These are phyloP conservation scores for Cataglyphis cursor DNA, from an alignment of 2,888 invertebrate species.

Conservation along the genomic window DNA sequence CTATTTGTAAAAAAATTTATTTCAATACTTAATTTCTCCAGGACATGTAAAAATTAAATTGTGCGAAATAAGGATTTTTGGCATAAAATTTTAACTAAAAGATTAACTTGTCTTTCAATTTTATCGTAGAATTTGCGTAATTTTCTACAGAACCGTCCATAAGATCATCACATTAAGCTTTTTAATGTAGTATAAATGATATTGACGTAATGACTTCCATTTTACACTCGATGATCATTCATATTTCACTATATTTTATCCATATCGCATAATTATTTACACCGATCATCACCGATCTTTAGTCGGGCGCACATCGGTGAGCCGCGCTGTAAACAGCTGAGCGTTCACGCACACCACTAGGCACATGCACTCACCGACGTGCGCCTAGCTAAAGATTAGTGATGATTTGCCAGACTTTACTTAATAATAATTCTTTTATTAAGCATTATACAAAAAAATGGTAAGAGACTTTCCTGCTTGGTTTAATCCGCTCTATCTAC, in stretches of 20 bases:
- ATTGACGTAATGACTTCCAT: not conserved
- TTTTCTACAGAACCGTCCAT: not conserved
- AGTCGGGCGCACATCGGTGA: too few species aligned
- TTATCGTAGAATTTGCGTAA: not conserved
- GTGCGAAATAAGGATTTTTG: not conserved
- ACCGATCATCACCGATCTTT: too few species aligned
- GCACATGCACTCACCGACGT: too few species aligned
- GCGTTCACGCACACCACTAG: too few species aligned
- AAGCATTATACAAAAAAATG: too few species aligned
- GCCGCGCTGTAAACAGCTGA: too few species aligned
- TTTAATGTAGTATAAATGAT: not conserved
- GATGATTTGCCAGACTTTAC: too few species aligned
- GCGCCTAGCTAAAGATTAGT: too few species aligned
- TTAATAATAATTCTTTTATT: too few species aligned
- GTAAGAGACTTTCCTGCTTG: too few species aligned
- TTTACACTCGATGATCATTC: not conserved
- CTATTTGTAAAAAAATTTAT: not conserved
- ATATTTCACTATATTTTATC: not conserved
- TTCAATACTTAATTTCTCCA: not conserved
- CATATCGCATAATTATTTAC: conserved; percentile 21
- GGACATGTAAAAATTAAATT: not conserved
- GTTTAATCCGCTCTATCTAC: too few species aligned
- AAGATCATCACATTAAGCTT: conserved; percentile 12
- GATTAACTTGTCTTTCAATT: not conserved
- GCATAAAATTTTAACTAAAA: not conserved